These are phyloP conservation scores for Periophthalmus magnuspinnatus DNA, from an alignment of 2,797 vertebrate genomes.

Conservation along the genomic window DNA sequence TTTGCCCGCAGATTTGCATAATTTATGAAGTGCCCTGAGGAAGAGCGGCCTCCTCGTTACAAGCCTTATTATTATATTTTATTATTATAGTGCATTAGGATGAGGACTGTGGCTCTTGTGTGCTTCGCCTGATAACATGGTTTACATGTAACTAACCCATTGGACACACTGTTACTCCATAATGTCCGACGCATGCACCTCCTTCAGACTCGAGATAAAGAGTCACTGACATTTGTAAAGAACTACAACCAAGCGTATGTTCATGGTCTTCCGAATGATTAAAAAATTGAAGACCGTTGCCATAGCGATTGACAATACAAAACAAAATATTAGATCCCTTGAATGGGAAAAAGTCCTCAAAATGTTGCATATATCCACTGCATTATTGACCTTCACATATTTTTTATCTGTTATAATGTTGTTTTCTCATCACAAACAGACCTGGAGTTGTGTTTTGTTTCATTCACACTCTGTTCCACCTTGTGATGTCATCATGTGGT, in stretches of 20 bases:
- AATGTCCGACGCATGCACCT: conserved; percentile 18
- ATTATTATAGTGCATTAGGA: conserved; percentile 47
- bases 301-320: no score
- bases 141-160: conserved; percentile 28
- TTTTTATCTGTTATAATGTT: no score
- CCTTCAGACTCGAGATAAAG: conserved; percentile 21
- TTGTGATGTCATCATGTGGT: no score
- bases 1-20: conserved; percentile 59
- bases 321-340: no score
- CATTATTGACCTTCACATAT: no score
- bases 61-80: conserved; percentile 23
- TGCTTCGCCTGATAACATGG: conserved; percentile 44
- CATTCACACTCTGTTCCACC: no score
- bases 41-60: conserved; percentile 53
- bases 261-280: no score
- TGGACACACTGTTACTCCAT: conserved; percentile 9
- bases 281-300: no score
- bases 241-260: neutral
- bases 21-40: conserved; percentile 56
- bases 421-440: no score
- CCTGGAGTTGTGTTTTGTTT: no score
- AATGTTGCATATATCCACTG: no score
- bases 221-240: conserved; percentile 5
- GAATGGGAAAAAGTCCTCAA: no score
- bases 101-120: conserved; percentile 51